Conservation (phyloP, 2,797 vertebrate species). For the Corythornis leucogaster region DNA sequence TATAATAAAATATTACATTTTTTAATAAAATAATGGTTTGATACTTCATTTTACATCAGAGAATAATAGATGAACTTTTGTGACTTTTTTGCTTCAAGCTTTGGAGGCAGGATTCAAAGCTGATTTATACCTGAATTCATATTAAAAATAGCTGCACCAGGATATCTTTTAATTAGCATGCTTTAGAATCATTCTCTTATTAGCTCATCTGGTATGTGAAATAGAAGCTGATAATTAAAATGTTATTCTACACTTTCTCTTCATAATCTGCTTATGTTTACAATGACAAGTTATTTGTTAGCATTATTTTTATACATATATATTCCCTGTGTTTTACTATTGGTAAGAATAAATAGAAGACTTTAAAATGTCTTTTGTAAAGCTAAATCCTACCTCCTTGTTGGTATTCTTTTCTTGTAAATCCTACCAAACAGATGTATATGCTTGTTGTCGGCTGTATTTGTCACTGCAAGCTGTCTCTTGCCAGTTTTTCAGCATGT, state of each 20-base stretch:
- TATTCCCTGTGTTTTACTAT: constrained; percentile 24
- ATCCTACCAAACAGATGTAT: constrained; percentile 76
- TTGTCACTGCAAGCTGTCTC: constrained; percentile 75
- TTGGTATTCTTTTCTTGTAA: constrained; percentile 76
- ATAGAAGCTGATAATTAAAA: constrained; percentile 69
- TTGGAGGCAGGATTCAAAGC: constrained; percentile 20
- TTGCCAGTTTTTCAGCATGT: constrained; percentile 75
- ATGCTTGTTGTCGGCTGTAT: constrained; percentile 76
- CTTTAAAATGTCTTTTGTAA: constrained; percentile 33
- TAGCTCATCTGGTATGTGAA: constrained; percentile 66
- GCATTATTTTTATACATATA: background rate
- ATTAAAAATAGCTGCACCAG: constrained; percentile 70
- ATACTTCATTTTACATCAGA: background rate
- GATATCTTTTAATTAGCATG: constrained; percentile 65
- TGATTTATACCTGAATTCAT: constrained; percentile 47
- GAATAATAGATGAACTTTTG: background rate
- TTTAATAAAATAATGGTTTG: background rate
- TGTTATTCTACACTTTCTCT: constrained; percentile 58
- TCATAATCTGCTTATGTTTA: constrained; percentile 44
- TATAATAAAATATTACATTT: background rate
- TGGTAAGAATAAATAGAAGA: constrained; percentile 39
- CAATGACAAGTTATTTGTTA: constrained; percentile 14
- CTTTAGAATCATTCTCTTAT: constrained; percentile 63
- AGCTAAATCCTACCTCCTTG: constrained; percentile 7
- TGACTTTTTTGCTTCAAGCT: background rate